Conservation (phyloP, 2,113 vertebrate species). For the Malurus melanocephalus region DNA sequence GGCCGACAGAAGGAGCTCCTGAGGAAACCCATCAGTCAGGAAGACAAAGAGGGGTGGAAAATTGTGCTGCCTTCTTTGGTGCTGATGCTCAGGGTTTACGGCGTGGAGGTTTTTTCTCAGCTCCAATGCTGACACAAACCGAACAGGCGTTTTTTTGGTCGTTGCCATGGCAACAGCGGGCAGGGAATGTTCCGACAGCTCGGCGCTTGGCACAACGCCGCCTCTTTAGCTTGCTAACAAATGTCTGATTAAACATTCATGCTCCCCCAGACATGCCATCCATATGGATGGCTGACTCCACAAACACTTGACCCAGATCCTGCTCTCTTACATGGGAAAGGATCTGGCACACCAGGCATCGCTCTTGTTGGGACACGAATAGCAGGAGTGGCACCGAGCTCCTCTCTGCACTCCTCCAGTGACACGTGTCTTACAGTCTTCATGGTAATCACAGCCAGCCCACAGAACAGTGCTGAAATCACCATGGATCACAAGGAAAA, state of each 20-base stretch:
- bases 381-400: background rate
- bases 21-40: background rate
- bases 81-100: background rate
- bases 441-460: too few species aligned
- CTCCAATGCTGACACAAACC: background rate
- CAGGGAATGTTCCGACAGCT: conserved; percentile 23
- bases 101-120: background rate
- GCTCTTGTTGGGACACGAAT: background rate
- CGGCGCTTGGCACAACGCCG: background rate
- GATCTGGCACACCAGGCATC: background rate
- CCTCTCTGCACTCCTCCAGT: background rate
- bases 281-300: conserved; percentile 1
- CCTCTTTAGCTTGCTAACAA: conserved; percentile 42
- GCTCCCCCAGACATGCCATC: background rate
- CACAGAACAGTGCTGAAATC: background rate
- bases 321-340: background rate
- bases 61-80: background rate
- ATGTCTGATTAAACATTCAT: conserved; percentile 33
- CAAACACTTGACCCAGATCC: background rate
- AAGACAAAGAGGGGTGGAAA: background rate
- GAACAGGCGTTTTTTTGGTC: conserved; percentile 14
- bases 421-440: too few species aligned
- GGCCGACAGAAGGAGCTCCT: background rate
- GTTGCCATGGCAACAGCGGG: conserved; percentile 36
- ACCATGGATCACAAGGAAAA: background rate